Base-by-base conservation (phyloP, 53 echinoderm and acorn worm genomes). In the Apostichopus leukothele region DNA sequence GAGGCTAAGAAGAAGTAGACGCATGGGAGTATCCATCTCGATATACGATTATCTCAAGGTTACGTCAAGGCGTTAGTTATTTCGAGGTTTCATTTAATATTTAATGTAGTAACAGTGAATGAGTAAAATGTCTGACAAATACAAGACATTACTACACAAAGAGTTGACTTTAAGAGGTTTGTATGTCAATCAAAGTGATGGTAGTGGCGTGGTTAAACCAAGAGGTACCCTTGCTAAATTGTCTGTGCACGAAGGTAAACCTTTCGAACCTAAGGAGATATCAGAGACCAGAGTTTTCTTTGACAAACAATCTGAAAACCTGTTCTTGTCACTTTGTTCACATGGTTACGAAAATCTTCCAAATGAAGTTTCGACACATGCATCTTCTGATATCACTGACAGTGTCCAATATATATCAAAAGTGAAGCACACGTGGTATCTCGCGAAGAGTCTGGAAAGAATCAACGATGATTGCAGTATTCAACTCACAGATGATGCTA, bases 381-480 rank as follows among this genome's bases (percentile, higher is more conserved):
- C 39, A 39, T 4, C 16, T 23, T 54, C 16, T 20, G 20, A 18
- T 5, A 23, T 18, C 1, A 5, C 21, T 4, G 22, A 54, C 0
- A 12, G 18, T 10, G 23, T 18, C 1, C 20, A 59, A 14, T 81
- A 81, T 25, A 54, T 81, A 5, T n/a, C 81, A 19, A 80, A 57
- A 19, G 80, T 80, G 0, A 57, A n/a, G 51, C 80, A 80, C 59
- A 80, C 80, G n/a, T 80, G 80, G 80, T 53, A 20, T 55, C 19
- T 16, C 0, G 7, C 54, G 11, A 80, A 59, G n/a, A 54, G 53
- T 20, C 59, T 80, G 19, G 80, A 80, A 57, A 80, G n/a, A 12
- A 51, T 10, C 21, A 16, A 51, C 54, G 80, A 8, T 16, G 10
- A 53, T 0, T 10, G 5, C 80, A 68, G 68, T 68, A 9, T 80